These are phyloP conservation scores for Limnephilus auricula DNA, from an alignment of 2,888 invertebrate genomes.

Conservation along the genomic window DNA sequence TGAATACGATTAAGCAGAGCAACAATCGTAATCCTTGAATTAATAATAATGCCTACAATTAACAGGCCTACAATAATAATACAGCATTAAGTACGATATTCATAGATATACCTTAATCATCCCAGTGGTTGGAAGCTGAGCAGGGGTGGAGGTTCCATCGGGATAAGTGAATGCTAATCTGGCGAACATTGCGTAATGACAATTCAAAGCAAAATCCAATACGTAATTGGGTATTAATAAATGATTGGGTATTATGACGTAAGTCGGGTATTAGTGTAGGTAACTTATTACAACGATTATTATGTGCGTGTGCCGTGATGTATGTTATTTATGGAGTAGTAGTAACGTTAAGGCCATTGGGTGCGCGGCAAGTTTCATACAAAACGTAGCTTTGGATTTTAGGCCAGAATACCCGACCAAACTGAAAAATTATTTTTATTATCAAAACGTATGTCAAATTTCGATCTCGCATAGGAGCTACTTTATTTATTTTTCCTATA, in stretches of 20 bases:
- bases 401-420: no score
- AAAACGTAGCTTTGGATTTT: no score
- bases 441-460: no score
- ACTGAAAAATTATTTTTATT: no score
- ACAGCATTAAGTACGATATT: neutral
- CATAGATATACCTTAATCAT: neutral
- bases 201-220: neutral
- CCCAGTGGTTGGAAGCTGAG: neutral
- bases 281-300: neutral
- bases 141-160: neutral
- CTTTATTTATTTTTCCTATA: no score
- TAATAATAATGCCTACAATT: neutral
- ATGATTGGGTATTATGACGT: neutral
- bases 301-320: neutral
- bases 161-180: neutral
- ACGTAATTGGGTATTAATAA: neutral
- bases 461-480: no score
- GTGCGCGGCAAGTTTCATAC: no score
- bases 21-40: neutral
- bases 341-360: no score
- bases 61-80: neutral
- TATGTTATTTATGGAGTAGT: neutral
- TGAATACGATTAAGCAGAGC: neutral
- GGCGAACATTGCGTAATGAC: slow-evolving; percentile 2
- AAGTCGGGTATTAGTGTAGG: neutral